phyloP scores from a whole-genome alignment of 35 echinoderm and acorn worm genomes.

The Diadema setosum region DNA sequence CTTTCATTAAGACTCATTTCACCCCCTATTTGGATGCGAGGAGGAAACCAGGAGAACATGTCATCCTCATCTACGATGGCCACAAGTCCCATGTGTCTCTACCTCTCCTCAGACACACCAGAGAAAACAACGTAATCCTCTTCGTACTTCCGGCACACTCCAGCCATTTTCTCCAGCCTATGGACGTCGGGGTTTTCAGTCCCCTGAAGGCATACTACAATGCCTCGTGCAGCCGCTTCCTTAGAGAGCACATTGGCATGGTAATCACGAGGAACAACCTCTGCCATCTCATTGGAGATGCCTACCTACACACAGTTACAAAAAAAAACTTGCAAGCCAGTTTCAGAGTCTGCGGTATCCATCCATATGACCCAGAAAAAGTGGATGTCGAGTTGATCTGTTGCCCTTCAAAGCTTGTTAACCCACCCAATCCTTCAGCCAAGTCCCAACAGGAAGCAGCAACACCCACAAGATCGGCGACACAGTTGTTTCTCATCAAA shows the following conservation, averaged over 20 bases:
- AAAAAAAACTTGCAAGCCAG: background rate
- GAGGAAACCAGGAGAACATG: background rate
- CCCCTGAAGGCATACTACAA: background rate
- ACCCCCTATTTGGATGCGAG: background rate
- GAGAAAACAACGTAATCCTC: conserved; percentile 30
- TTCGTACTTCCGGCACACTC: conserved; percentile 48
- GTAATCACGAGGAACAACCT: conserved; percentile 4
- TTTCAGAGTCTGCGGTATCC: conserved; percentile 14
- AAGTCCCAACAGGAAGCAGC: background rate
- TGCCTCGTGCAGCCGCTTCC: background rate
- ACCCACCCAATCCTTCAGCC: no score
- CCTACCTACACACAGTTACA: background rate
- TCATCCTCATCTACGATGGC: conserved; percentile 52
- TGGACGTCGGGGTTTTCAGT: conserved; percentile 11
- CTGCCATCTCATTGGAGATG: conserved; percentile 2
- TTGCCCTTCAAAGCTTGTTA: background rate
- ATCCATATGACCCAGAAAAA: background rate
- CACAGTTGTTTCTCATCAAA: background rate
- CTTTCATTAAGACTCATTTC: conserved; percentile 28
- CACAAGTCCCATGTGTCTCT: conserved; percentile 49
- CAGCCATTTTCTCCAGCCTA: conserved; percentile 1
- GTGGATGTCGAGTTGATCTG: background rate
- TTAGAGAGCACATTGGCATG: background rate
- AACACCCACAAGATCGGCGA: background rate
- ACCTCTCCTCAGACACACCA: conserved; percentile 15